These are phyloP conservation scores for Oncorhynchus clarkii DNA, from an alignment of 2,113 vertebrate species.

Conservation along the genomic window DNA sequence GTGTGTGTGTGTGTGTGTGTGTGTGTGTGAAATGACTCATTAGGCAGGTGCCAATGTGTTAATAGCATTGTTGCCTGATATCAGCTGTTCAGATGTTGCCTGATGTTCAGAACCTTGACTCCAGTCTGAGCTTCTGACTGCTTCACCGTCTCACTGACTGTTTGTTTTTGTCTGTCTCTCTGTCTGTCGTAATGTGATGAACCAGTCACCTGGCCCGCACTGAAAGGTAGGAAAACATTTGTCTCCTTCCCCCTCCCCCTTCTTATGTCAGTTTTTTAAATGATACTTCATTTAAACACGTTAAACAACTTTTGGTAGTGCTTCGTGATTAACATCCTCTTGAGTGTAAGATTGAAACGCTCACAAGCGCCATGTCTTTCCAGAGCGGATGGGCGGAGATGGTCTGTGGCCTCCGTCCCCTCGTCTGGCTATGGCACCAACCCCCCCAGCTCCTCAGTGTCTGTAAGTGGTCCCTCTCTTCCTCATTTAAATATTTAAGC, in stretches of 20 bases:
- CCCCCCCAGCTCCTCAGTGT: constrained; percentile 92
- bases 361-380: constrained; percentile 20
- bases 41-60: constrained; percentile 9
- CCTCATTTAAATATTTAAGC: background rate
- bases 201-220: constrained; percentile 66
- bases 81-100: constrained; percentile 16
- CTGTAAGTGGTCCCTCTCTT: constrained; percentile 72
- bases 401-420: constrained; percentile 92
- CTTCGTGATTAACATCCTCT: background rate
- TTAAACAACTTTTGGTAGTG: background rate
- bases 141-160: background rate
- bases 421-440: constrained; percentile 97
- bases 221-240: constrained; percentile 60
- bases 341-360: background rate
- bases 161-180: constrained; percentile 1
- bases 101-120: constrained; percentile 36
- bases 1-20: background rate
- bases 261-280: background rate
- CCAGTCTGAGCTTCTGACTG: constrained; percentile 18
- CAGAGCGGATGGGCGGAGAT: constrained; percentile 89
- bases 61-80: constrained; percentile 39
- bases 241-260: background rate
- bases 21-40: constrained; percentile 11
- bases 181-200: constrained; percentile 4
- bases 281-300: background rate